Evolutionary conservation across 1,140 invertebrate genomes (phyloP), one percentile per base, ranked within the genome.

Genomic region (Drosophila ercepeae): DNA sequence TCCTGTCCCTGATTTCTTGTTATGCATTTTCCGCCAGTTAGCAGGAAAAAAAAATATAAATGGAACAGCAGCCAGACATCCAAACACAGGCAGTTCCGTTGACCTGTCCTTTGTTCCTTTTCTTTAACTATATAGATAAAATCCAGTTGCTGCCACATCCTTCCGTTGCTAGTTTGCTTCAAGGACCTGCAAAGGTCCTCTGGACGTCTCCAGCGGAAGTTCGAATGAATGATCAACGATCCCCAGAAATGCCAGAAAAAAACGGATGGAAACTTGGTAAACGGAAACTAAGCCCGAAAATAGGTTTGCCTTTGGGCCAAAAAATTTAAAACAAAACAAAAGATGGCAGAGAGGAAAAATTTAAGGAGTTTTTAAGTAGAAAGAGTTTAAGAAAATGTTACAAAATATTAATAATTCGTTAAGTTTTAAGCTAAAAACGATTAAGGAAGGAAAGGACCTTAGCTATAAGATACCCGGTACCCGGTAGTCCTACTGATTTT

Each of bases 81-180:
- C 32, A 39, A 36, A 3, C 58, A 41, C 25, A 23, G 25, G 29
- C 45, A 65, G 63, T 44, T 67, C 63, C 63, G 63, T 51, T 65
- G 63, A 65, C 63, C 60, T 65, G 45, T 25, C 19, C 8, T 32
- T 65, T 25, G 25, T 49, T 60, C 55, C 13, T 29, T 7, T 19
- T 16, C 29, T 75, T 78, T 71, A 75, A 7, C 14, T 32, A 76
- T 61, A 73, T 69, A 63, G 51, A 39, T 39, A 42, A 42, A 42
- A 18, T 57, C 55, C 75, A 76, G 61, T 78, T 68, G 55, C 57
- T 44, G 71, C 41, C 79, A 72, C 51, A 61, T 79, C 72, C 68
- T 61, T 68, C 75, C 55, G 55, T 29, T 34, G 23, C 34, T 59
- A 42, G 18, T 39, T 57, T 46, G 45, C 14, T 8, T 7, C 36